These are phyloP conservation scores for Herminia tarsipennalis DNA, from an alignment of 2,888 invertebrate genomes.

Conservation along the genomic window DNA sequence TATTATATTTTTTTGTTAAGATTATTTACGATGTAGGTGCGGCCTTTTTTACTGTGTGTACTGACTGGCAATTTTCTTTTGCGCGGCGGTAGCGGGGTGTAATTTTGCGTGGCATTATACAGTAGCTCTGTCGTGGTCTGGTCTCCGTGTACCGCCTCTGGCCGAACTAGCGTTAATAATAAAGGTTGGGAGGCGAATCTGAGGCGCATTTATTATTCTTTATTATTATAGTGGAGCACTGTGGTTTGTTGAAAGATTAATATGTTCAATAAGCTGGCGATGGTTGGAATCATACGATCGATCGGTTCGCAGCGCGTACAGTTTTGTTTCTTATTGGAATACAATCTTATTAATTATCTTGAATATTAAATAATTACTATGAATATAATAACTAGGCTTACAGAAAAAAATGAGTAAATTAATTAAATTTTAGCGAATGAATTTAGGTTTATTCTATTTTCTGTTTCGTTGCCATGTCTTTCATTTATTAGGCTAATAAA, in stretches of 20 bases:
- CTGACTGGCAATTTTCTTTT: conserved; percentile 36
- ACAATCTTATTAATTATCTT: background rate
- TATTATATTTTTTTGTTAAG: conserved; percentile 41
- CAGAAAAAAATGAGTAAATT: no score
- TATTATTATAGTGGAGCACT: conserved; percentile 42
- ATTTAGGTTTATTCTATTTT: no score
- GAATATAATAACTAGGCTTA: no score
- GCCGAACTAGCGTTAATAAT: conserved; percentile 53
- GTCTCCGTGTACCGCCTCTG: conserved; percentile 56
- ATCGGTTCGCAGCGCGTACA: conserved; percentile 23
- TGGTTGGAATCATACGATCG: conserved; percentile 30
- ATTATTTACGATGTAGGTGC: conserved; percentile 43
- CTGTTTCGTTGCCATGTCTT: no score
- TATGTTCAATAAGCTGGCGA: conserved; percentile 38
- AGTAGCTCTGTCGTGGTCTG: conserved; percentile 54
- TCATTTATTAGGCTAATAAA: no score
- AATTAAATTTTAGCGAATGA: no score
- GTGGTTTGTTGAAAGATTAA: conserved; percentile 40
- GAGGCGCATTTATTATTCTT: conserved; percentile 49
- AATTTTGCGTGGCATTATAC: conserved; percentile 44
- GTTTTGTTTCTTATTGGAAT: conserved; percentile 1
- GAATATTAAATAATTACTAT: background rate
- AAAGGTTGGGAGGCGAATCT: conserved; percentile 37
- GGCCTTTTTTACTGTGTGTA: conserved; percentile 27
- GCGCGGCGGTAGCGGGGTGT: conserved; percentile 40